Percentiles rank a stretch among this genome's conserved stretches.
Evolutionary conservation across 2,888 invertebrate species (phyloP).

Genomic region (Ephialtes manifestator): DNA sequence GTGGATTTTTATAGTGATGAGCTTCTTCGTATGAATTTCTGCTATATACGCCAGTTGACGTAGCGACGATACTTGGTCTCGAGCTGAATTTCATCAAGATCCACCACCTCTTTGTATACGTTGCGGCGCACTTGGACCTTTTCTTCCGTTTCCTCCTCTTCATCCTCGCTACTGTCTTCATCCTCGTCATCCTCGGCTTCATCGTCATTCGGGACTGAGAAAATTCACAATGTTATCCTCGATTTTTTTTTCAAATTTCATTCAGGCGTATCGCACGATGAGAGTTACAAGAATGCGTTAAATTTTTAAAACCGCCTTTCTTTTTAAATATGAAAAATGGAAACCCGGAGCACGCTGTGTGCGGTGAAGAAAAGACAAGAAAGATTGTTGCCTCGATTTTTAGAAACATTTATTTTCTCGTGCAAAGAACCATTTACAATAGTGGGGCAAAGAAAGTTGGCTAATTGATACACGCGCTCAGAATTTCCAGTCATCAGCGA

Average conservation of each 20-base stretch:
- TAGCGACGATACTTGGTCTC: constrained; percentile 81
- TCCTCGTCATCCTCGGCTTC: constrained; percentile 58
- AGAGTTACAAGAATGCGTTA: constrained; percentile 21
- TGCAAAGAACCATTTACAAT: constrained; percentile 30
- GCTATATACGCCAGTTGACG: constrained; percentile 80
- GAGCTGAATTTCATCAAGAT: constrained; percentile 75
- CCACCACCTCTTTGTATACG: constrained; percentile 74
- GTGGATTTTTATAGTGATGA: constrained; percentile 39
- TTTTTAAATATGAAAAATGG: constrained; percentile 55
- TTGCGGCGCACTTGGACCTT: constrained; percentile 61
- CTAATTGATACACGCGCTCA: constrained; percentile 51
- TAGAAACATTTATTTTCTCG: constrained; percentile 39
- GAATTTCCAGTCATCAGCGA: constrained; percentile 66
- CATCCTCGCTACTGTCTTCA: constrained; percentile 55
- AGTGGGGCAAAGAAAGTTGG: background rate
- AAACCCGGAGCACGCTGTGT: constrained; percentile 65
- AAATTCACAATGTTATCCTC: constrained; percentile 67
- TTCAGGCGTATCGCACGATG: constrained; percentile 11
- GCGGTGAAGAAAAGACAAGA: constrained; percentile 40
- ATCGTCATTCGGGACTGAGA: constrained; percentile 71
- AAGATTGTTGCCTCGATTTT: constrained; percentile 42
- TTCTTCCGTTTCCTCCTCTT: constrained; percentile 58
- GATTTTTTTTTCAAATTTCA: constrained; percentile 6
- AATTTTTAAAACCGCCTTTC: background rate
- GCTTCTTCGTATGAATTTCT: constrained; percentile 8